Base-by-base conservation (phyloP, 2,113 vertebrate genomes). In the Rhinichthys klamathensis region DNA sequence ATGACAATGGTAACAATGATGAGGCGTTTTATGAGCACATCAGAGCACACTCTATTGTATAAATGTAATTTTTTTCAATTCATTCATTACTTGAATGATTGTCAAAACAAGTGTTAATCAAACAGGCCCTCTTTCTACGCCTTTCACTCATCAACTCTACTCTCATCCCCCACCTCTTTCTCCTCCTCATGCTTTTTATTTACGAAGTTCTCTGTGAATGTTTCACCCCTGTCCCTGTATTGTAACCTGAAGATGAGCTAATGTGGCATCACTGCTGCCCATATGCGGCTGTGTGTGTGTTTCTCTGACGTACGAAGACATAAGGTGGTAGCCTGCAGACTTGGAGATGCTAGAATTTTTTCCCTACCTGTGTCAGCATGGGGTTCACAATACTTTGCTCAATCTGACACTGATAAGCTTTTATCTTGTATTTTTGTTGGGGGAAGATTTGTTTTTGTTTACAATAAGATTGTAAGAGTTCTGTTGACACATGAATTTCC, bases 241-340 rank as follows among this genome's bases (percentile, higher is more conserved):
- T 72, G 51, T 51, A 89, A 76, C 84, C 87, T 84, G 85, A 90
- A 88, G 89, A 90, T 90, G 90, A 93, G 27, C 90, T 91, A 90
- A 89, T 89, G 88, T 92, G 90, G 90, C 91, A 84, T 87, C 82
- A 75, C 56, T 38, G 38, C 79, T 58, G 16, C 74, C 69, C 60
- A 25, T 74, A n/a, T 75, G 27, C 6, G 86, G 75, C 69, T 78
- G 23, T 83, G 58, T 75, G 84, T 84, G 73, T 70, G 46, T 84
- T 73, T 18, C 73, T 89, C 21, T 63, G 63, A 61, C 13, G 51
- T 49, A 58, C 23, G 80, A 87, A 80, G 46, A 82, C 76, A 84
- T 58, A 75, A 82, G 87, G 78, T 78, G 85, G 83, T 61, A 79
- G 72, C 58, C 32, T 85, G 79, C 82, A 89, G 85, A 85, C 61